phyloP scores from a whole-genome alignment of 2,888 invertebrate genomes.

The Drosophila falleni region DNA sequence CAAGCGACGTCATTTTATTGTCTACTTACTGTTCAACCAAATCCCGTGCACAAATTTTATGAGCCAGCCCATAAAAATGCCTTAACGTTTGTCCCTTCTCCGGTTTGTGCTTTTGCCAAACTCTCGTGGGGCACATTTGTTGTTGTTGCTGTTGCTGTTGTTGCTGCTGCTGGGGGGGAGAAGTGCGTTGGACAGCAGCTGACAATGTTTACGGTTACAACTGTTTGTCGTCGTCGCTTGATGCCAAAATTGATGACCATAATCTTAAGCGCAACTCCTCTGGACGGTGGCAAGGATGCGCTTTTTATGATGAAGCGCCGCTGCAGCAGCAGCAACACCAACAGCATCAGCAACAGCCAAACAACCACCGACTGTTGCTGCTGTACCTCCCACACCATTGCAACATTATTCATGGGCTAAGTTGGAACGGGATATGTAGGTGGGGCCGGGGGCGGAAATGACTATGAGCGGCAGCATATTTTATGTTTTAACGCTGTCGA shows the following conservation, averaged over 20 bases:
- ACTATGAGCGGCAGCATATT: constrained; percentile 75
- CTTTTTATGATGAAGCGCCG: constrained; percentile 77
- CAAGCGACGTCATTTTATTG: constrained; percentile 78
- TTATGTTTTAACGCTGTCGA: constrained; percentile 83
- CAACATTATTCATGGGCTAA: constrained; percentile 75
- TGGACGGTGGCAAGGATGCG: constrained; percentile 70
- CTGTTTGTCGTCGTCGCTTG: constrained; percentile 74
- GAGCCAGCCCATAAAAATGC: constrained; percentile 77
- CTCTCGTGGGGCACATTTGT: constrained; percentile 76
- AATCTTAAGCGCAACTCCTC: constrained; percentile 74
- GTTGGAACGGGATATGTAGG: constrained; percentile 2
- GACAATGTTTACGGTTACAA: constrained; percentile 77
- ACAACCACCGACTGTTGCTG: constrained; percentile 54
- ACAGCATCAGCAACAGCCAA: constrained; percentile 39
- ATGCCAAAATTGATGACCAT: constrained; percentile 84
- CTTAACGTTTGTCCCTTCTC: constrained; percentile 48
- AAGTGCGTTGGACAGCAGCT: constrained; percentile 48
- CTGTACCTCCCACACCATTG: constrained; percentile 33
- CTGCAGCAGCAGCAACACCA: constrained; percentile 67
- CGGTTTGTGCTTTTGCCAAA: constrained; percentile 35
- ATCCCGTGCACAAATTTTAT: constrained; percentile 81
- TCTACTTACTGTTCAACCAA: constrained; percentile 76
- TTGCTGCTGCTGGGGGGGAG: neutral
- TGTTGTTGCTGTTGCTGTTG: constrained; percentile 20
- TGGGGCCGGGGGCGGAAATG: constrained; percentile 15